phyloP scores from a whole-genome alignment of 2,888 invertebrate genomes.

The Brachypalpus laphriformis region DNA sequence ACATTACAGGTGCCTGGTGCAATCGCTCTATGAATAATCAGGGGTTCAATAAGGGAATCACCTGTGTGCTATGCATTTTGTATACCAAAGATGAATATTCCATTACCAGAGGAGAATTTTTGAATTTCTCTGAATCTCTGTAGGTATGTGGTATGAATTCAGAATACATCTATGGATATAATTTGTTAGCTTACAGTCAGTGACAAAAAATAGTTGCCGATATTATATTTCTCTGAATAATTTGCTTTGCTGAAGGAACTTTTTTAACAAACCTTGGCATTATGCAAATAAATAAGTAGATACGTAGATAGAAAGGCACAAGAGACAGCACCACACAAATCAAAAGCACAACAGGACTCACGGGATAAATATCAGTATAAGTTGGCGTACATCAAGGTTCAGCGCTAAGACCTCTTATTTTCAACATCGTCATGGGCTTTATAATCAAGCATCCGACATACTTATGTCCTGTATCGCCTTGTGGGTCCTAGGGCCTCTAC shows the following conservation, averaged over 20 bases:
- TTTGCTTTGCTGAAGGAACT: neutral
- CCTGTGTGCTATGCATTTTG: constrained; percentile 20
- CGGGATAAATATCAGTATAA: no score
- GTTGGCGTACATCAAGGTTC: no score
- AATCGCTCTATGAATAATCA: constrained; percentile 57
- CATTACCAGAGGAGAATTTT: constrained; percentile 19
- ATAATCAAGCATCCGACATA: no score
- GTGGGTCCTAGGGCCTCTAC: no score
- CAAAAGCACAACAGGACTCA: no score
- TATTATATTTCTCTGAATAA: neutral
- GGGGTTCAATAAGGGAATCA: constrained; percentile 15
- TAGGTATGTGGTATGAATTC: neutral
- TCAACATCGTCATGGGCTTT: no score
- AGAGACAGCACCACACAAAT: no score
- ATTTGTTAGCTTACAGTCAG: neutral
- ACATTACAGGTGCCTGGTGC: constrained; percentile 36
- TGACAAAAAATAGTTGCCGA: neutral
- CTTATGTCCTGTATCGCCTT: no score
- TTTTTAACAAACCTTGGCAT: no score
- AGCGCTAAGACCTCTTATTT: no score
- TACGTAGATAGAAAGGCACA: no score
- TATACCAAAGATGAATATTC: constrained; percentile 26
- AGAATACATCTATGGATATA: neutral
- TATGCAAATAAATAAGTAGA: no score
- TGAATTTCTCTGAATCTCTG: neutral